phyloP scores from a whole-genome alignment of 2,888 invertebrate genomes.

The Phalangium opilio region DNA sequence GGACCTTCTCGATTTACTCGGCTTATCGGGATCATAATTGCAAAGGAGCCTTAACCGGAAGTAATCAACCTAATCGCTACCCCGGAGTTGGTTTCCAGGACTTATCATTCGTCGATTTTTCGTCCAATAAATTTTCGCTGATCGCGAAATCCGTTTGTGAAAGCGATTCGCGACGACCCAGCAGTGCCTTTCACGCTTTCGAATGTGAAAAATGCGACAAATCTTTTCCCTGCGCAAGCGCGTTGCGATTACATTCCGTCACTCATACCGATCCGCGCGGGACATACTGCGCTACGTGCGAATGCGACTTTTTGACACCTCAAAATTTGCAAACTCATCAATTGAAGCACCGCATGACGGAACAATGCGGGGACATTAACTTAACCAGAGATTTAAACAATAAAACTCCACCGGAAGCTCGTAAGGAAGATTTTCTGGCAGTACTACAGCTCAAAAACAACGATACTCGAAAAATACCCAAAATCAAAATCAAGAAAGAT shows the following conservation, averaged over 20 bases:
- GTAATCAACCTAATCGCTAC: neutral
- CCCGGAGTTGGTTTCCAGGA: constrained; percentile 27
- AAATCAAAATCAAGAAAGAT: constrained; percentile 6
- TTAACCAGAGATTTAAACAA: neutral
- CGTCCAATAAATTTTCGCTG: constrained; percentile 58
- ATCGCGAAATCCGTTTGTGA: constrained; percentile 60
- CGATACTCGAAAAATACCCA: constrained; percentile 6
- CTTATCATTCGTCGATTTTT: constrained; percentile 60
- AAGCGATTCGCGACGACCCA: constrained; percentile 34
- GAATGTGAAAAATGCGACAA: constrained; percentile 28
- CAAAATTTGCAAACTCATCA: constrained; percentile 24
- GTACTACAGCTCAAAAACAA: constrained; percentile 41
- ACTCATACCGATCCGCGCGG: constrained; percentile 24
- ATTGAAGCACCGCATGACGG: constrained; percentile 16
- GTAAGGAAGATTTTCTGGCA: constrained; percentile 56
- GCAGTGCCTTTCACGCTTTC: constrained; percentile 27
- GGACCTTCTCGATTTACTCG: constrained; percentile 50
- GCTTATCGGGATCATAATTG: constrained; percentile 18
- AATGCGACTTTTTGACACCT: constrained; percentile 46
- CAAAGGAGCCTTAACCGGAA: constrained; percentile 1
- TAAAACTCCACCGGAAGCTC: constrained; percentile 1
- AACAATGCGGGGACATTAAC: constrained; percentile 7
- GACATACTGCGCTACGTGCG: constrained; percentile 28
- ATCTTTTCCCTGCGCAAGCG: constrained; percentile 30
- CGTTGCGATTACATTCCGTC: constrained; percentile 27